Percentiles rank a stretch among this genome's conserved stretches.
Conservation (phyloP, 2,113 vertebrate genomes). For the Notiomystis cincta region DNA sequence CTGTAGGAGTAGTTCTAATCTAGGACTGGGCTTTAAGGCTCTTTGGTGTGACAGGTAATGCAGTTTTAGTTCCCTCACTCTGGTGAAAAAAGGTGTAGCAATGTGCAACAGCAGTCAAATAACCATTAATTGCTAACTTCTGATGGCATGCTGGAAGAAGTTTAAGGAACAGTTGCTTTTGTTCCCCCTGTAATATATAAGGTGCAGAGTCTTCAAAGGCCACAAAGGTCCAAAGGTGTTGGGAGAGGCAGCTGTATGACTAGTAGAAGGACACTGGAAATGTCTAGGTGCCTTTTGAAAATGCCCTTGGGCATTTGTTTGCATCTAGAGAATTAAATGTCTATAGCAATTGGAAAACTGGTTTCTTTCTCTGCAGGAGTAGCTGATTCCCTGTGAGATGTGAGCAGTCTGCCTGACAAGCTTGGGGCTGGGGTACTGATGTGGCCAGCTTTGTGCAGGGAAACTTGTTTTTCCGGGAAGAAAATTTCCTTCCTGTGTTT, state of each 20-base stretch:
- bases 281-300: neutral
- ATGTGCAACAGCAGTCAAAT: neutral
- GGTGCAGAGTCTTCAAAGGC: neutral
- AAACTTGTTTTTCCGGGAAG: neutral
- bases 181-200: neutral
- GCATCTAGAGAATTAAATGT: neutral
- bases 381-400: neutral
- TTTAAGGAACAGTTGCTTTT: neutral
- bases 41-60: rapidly evolving
- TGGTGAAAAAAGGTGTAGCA: neutral
- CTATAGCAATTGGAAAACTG: neutral
- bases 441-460: neutral
- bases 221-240: neutral
- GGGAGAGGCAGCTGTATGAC: neutral
- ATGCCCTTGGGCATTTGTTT: neutral
- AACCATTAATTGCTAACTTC: neutral
- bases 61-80: neutral
- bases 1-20: neutral
- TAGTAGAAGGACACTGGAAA: neutral
- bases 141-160: neutral
- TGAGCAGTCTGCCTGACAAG: neutral
- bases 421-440: neutral
- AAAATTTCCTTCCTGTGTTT: neutral
- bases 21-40: neutral
- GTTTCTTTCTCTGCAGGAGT: neutral